Base-by-base conservation (phyloP, 2,888 invertebrate species). In the Oligia strigilis region DNA sequence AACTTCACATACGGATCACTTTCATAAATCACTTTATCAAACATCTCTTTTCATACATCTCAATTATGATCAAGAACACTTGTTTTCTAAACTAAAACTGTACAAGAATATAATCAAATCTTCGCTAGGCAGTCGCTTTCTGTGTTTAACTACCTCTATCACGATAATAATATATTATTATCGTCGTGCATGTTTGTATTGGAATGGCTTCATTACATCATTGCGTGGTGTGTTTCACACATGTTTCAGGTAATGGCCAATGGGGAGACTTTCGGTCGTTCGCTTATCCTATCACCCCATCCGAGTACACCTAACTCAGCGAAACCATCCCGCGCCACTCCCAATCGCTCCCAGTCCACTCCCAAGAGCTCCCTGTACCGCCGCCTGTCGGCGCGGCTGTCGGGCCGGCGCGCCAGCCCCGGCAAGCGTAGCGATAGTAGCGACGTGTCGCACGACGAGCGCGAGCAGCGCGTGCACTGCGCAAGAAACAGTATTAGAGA, bases 211-310 rank as follows among this genome's bases (percentile, higher is more conserved):
- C 96, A 97, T 95, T 96, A 97, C 97, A 97, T 97, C 97, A 97
- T 97, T 96, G 97, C 97, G 97, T 97, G 96, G 97, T 97, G 97
- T 97, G 97, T 97, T 96, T 97, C 97, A 96, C 97, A 95, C 97
- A 97, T 97, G 97, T 98, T 98, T 97, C 98, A 98, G 98, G 98
- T 98, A 94, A 97, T 97, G 97, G 98, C 98, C 96, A 97, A 97
- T 96, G 97, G 97, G 95, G 97, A 97, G 97, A 97, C 97, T 97
- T 98, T 97, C 97, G 97, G 97, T 96, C 97, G 97, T 97, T 97
- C 97, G 97, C 97, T 97, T 97, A 97, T 97, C 97, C 97, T 96
- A 85, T 97, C 97, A 84, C 96, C 97, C 83, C 96, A 93, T 89
- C 94, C 95, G 79, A 96, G 92, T 93, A 97, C 95, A 80, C 95